Percentiles rank a stretch among this genome's conserved stretches.
These are phyloP conservation scores for Tachycineta bicolor DNA, from an alignment of 2,113 vertebrate species.

Conservation along the genomic window DNA sequence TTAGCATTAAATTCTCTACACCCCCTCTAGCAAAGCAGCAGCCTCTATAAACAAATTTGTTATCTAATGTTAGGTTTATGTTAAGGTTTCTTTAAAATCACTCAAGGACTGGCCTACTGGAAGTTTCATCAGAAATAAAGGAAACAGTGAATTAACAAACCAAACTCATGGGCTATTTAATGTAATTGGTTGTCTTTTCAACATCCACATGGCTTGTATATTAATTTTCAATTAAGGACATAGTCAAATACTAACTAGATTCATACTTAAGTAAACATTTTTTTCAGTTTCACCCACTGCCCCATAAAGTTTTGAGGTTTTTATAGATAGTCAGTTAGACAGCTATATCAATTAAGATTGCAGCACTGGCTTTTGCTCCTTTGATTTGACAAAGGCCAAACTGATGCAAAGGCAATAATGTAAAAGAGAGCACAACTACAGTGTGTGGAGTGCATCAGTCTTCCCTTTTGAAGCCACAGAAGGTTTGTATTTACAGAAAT, in stretches of 20 bases:
- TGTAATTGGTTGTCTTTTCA: not conserved
- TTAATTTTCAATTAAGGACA: not conserved
- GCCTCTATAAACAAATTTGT: not conserved
- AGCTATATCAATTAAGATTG: not conserved
- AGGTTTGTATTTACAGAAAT: constrained; percentile 49
- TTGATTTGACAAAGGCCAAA: not conserved
- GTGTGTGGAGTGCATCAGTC: not conserved
- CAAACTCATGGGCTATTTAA: not conserved
- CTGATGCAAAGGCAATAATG: not conserved
- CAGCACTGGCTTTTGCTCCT: not conserved
- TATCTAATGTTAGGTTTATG: not conserved
- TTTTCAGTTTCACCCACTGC: not conserved
- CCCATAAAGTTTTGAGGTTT: not conserved
- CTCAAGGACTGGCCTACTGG: not conserved
- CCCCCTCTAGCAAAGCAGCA: not conserved
- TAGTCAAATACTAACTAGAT: not conserved
- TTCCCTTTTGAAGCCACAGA: constrained; percentile 23
- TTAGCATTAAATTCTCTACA: not conserved
- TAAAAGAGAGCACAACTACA: not conserved
- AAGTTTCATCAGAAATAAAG: not conserved
- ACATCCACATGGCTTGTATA: not conserved
- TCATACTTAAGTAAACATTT: not conserved
- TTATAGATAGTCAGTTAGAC: not conserved
- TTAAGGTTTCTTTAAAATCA: not conserved
- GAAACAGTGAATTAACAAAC: not conserved